Conservation (phyloP, 2,888 invertebrate genomes). For the Acronicta alni region DNA sequence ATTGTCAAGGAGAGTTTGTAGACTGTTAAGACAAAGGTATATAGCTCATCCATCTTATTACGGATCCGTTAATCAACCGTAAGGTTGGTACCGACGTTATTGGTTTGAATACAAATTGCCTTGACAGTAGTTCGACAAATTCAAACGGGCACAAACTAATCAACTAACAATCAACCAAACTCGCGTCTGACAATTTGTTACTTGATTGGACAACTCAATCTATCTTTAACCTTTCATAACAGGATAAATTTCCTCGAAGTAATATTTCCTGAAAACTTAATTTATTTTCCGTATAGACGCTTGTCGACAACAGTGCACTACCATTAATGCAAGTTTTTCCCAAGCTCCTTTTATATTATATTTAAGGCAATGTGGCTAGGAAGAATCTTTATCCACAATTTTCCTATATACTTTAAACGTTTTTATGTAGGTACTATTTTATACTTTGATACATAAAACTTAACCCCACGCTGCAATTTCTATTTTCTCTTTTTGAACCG, state of each 20-base stretch:
- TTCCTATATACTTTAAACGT: too few relatives aligned
- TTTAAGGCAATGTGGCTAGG: too few relatives aligned
- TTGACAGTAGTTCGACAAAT: slow-evolving; percentile 59
- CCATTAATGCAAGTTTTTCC: too few relatives aligned
- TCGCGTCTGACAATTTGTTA: slow-evolving; percentile 56
- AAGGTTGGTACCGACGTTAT: slow-evolving; percentile 32
- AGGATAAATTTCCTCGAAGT: slow-evolving; percentile 18
- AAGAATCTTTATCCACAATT: too few relatives aligned
- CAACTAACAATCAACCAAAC: slow-evolving; percentile 60
- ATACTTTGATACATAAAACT: background rate
- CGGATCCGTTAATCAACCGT: slow-evolving; percentile 39
- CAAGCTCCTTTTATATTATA: too few relatives aligned
- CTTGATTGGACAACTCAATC: slow-evolving; percentile 53
- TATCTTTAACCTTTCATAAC: slow-evolving; percentile 31
- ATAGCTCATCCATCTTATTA: slow-evolving; percentile 35
- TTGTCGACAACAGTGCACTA: background rate
- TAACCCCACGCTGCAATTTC: slow-evolving; percentile 11
- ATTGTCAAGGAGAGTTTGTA: slow-evolving; percentile 37
- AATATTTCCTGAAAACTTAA: slow-evolving; percentile 1
- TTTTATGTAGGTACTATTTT: too few relatives aligned
- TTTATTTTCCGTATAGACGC: background rate
- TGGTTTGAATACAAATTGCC: slow-evolving; percentile 50
- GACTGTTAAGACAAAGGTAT: slow-evolving; percentile 25
- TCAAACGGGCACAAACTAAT: slow-evolving; percentile 61
- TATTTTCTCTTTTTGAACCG: slow-evolving; percentile 19